Base-by-base conservation (phyloP, 1,140 invertebrate genomes). In the Popillia japonica region DNA sequence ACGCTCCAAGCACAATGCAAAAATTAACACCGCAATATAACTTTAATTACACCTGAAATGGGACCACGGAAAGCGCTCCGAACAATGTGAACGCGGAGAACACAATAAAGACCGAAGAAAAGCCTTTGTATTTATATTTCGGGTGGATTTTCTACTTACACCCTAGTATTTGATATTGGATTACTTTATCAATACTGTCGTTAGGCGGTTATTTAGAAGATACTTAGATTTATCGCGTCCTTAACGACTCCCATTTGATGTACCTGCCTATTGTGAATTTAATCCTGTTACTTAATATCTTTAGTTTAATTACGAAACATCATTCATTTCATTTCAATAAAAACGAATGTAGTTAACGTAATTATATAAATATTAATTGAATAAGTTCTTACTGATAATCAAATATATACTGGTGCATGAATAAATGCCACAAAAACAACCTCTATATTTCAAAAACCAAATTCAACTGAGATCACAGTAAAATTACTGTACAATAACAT, bases 11-110 rank as follows among this genome's bases (percentile, higher is more conserved):
- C 75, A 81, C 78, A 81, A 81, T 81, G 80, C 76, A 81, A 81
- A 81, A 81, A 81, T 81, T 81, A 81, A 81, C 80, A 78, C 77
- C 78, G 78, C 76, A 79, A 81, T 81, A 81, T 79, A 81, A 79
- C 78, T 81, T 79, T 81, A 79, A 81, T 81, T 81, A 81, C 78
- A 79, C 44, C 76, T 75, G 72, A 75, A 79, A 81, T 77, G 78
- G 77, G 77, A 80, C 78, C 80, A 78, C 76, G 76, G 77, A 74
- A 74, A 27, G 40, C 61, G 40, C 41, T 11, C 9, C 44, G 23
- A 77, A 77, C 75, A 77, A 77, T 77, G 59, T n/a, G 27, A 41
- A 74, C 40, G 17, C 40, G 10, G 34, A 55, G 20, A n/a, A 20
- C 72, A 74, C 72, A 74, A 74, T 74, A 34, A 34, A 55, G 72